These are phyloP conservation scores for Heliconius erato DNA, from an alignment of 2,888 invertebrate species.

Conservation along the genomic window DNA sequence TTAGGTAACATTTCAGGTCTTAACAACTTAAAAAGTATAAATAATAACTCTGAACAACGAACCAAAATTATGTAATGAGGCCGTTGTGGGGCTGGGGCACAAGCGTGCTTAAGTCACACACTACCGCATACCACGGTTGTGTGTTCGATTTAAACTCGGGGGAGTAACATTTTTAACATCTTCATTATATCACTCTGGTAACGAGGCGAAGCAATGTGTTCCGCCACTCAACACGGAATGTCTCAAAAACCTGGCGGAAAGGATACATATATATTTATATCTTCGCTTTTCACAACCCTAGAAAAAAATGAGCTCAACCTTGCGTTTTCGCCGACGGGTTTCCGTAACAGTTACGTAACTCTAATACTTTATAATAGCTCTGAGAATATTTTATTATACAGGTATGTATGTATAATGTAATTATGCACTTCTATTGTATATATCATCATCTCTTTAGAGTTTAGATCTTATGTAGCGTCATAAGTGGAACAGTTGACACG, in stretches of 20 bases:
- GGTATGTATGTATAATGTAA: neutral
- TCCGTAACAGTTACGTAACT: conserved; percentile 20
- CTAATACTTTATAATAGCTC: neutral
- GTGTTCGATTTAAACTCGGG: no score
- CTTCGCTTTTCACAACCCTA: neutral
- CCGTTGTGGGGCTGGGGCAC: no score
- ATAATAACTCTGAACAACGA: no score
- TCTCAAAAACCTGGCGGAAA: neutral
- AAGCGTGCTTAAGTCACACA: no score
- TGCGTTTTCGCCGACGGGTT: conserved; percentile 21
- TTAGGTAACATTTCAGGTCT: no score
- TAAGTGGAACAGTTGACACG: no score
- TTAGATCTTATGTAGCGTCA: no score
- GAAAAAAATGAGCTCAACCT: neutral
- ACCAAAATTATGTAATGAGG: no score
- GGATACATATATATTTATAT: neutral
- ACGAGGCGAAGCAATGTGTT: neutral
- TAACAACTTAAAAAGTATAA: no score
- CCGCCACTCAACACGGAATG: neutral
- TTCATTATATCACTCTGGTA: neutral
- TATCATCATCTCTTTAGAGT: neutral
- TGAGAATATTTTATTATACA: neutral
- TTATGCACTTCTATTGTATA: neutral
- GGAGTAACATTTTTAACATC: no score
- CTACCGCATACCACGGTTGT: no score